phyloP scores from a whole-genome alignment of 2,113 vertebrate genomes.

The Pangasianodon hypophthalmus region DNA sequence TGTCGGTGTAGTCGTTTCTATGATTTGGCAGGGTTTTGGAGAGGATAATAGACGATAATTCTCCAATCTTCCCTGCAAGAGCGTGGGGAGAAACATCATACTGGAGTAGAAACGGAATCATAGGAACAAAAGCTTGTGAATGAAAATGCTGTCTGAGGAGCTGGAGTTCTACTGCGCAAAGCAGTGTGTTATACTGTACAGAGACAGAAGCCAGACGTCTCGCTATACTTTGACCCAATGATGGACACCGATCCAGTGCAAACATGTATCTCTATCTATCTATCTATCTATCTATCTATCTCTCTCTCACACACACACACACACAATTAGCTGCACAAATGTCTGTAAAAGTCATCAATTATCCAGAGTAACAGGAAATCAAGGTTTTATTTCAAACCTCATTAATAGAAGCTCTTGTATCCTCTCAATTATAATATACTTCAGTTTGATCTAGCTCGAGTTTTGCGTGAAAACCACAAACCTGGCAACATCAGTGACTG shows the following conservation, averaged over 20 bases:
- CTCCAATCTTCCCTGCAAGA: not conserved
- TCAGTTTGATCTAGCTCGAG: too few relatives aligned
- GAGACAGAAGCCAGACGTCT: not conserved
- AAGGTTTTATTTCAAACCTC: not conserved
- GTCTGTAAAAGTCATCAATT: not conserved
- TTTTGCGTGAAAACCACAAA: too few relatives aligned
- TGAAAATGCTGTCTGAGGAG: not conserved
- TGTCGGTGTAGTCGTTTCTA: too few relatives aligned
- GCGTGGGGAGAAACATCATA: not conserved
- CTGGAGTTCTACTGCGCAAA: not conserved
- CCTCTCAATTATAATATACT: too few relatives aligned
- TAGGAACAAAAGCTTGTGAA: not conserved
- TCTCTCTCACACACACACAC: not conserved
- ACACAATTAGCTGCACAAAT: not conserved
- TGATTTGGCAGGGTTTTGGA: too few relatives aligned
- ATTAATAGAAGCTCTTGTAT: not conserved
- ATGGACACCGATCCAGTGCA: not conserved
- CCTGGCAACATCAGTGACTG: too few relatives aligned
- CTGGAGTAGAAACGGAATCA: not conserved
- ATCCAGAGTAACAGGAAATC: not conserved
- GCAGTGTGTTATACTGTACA: not conserved
- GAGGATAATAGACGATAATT: too few relatives aligned
- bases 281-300: not conserved
- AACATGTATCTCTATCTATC: not conserved
- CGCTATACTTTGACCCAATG: not conserved